Evolutionary conservation across 2,797 vertebrate genomes (phyloP).

Genomic region (Arctocebus calabarensis): DNA sequence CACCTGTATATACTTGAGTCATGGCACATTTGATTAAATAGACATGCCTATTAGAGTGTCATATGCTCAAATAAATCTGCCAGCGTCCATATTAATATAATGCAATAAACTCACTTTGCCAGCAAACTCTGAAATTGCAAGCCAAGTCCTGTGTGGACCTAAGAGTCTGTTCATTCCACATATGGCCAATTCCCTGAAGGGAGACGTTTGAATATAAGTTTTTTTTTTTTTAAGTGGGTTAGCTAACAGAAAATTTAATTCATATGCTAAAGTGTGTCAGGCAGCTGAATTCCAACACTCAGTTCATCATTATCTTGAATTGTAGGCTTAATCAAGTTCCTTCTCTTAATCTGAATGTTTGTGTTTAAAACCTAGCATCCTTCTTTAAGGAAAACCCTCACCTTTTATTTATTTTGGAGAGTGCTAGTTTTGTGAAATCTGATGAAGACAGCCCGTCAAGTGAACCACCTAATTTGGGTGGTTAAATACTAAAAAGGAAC

Average conservation of each 20-base stretch:
- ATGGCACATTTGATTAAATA: constrained; percentile 49
- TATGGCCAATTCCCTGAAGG: constrained; percentile 65
- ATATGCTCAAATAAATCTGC: constrained; percentile 44
- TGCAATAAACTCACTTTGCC: constrained; percentile 46
- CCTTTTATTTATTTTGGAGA: constrained; percentile 67
- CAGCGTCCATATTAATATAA: constrained; percentile 52
- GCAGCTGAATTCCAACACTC: constrained; percentile 67
- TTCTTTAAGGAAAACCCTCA: constrained; percentile 57
- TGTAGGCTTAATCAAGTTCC: constrained; percentile 73
- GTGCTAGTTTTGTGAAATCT: constrained; percentile 58
- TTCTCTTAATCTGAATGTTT: constrained; percentile 72
- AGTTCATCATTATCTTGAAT: constrained; percentile 74
- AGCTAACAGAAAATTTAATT: constrained; percentile 78
- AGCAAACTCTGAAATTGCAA: constrained; percentile 59
- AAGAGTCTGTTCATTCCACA: constrained; percentile 60
- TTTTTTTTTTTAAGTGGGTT: constrained; percentile 56
- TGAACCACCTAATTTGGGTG: constrained; percentile 51
- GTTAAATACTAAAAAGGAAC: constrained; percentile 62
- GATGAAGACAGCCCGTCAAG: constrained; percentile 70
- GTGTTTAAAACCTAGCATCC: constrained; percentile 55
- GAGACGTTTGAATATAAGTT: constrained; percentile 50
- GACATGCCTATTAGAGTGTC: constrained; percentile 14
- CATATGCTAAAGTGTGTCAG: constrained; percentile 74
- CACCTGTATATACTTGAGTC: constrained; percentile 30
- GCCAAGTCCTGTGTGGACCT: constrained; percentile 35